Evolutionary conservation across 2,113 vertebrate genomes (phyloP).

Genomic region (Engystomops pustulosus): DNA sequence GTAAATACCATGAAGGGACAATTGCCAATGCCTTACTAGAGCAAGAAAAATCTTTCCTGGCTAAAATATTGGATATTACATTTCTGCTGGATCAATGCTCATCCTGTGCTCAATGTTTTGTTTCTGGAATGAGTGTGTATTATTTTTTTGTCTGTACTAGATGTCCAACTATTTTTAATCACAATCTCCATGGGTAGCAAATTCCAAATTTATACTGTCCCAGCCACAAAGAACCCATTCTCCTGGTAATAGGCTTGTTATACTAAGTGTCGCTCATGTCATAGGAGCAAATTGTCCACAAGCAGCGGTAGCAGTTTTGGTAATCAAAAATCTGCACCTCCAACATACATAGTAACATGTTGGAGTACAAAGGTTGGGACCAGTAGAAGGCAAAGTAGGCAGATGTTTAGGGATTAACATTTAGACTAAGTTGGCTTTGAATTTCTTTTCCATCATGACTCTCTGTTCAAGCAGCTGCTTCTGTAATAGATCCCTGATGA

Average conservation of each 20-base stretch:
- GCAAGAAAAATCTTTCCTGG: slow-evolving; percentile 44
- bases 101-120: slow-evolving; percentile 34
- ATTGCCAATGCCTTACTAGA: slow-evolving; percentile 31
- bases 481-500: too few species aligned
- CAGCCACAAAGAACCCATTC: background rate
- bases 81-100: slow-evolving; percentile 46
- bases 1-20: slow-evolving; percentile 17
- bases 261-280: background rate
- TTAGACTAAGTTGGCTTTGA: too few species aligned
- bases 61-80: slow-evolving; percentile 22
- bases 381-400: too few species aligned
- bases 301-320: background rate
- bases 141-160: slow-evolving; percentile 30
- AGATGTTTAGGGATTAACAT: too few species aligned
- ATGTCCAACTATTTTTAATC: slow-evolving; percentile 34
- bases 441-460: too few species aligned
- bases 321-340: background rate
- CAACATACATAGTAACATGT: too few species aligned
- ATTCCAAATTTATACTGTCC: slow-evolving; percentile 23
- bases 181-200: background rate
- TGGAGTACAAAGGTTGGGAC: too few species aligned
- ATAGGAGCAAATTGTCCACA: background rate
- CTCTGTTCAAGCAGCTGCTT: too few species aligned
- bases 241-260: background rate
- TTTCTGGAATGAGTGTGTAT: slow-evolving; percentile 35